Evolutionary conservation across 2,797 vertebrate species (phyloP).

Genomic region (Philypnodon macrostomus): DNA sequence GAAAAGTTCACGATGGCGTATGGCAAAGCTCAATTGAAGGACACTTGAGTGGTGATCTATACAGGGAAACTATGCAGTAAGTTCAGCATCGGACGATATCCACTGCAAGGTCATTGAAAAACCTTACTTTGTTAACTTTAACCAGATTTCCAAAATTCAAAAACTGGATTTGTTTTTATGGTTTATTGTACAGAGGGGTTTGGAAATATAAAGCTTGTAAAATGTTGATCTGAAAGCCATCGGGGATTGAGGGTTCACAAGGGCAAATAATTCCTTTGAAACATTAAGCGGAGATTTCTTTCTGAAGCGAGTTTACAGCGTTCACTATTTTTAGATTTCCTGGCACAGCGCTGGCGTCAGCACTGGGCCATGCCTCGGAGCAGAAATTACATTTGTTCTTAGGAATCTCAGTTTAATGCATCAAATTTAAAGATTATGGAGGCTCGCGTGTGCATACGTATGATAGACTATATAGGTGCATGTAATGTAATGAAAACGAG

Average conservation of each 20-base stretch:
- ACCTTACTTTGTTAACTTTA: neutral
- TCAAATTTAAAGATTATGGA: neutral
- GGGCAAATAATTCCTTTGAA: conserved; percentile 9
- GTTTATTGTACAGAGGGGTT: conserved; percentile 1
- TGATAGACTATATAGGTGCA: neutral
- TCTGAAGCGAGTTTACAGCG: conserved; percentile 9
- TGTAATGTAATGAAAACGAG: neutral
- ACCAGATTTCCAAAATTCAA: neutral
- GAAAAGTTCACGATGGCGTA: conserved; percentile 61
- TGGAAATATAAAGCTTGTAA: conserved; percentile 5
- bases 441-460: neutral
- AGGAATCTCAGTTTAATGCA: neutral
- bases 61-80: conserved; percentile 41
- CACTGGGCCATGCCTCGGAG: neutral
- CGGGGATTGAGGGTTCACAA: conserved; percentile 2
- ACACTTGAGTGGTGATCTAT: conserved; percentile 40
- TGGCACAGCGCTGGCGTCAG: conserved; percentile 5
- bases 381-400: conserved; percentile 4
- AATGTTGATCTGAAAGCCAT: conserved; percentile 1
- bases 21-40: conserved; percentile 53
- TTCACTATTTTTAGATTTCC: conserved; percentile 13
- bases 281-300: conserved; percentile 8
- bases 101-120: conserved; percentile 18
- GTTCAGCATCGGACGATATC: conserved; percentile 42
- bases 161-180: neutral